Conservation (phyloP, 1,140 invertebrate genomes). For the Asobara japonica region DNA sequence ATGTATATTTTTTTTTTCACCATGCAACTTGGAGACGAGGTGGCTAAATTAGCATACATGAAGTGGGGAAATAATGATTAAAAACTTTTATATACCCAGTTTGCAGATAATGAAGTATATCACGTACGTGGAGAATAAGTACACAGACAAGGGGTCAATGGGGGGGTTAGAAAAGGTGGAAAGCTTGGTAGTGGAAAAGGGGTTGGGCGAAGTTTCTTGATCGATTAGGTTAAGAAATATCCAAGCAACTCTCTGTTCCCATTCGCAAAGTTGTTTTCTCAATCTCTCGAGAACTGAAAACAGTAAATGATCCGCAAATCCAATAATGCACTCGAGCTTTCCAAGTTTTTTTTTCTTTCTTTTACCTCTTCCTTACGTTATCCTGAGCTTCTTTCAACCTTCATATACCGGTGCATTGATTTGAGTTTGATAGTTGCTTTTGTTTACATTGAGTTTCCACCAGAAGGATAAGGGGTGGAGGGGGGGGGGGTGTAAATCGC, state of each 20-base stretch:
- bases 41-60: not conserved
- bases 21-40: not conserved
- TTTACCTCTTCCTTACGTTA: not conserved
- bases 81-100: not conserved
- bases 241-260: not conserved
- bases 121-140: not conserved
- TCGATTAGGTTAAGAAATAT: conserved; percentile 1
- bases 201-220: not conserved
- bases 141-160: not conserved
- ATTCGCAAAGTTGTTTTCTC: not conserved
- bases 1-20: not conserved
- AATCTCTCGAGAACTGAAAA: not conserved
- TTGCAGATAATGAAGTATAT: not conserved
- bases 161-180: too few relatives aligned
- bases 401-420: not conserved
- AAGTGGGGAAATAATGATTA: conserved; percentile 2
- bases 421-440: not conserved
- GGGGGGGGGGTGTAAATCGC: too few relatives aligned
- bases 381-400: not conserved
- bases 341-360: not conserved
- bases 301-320: not conserved
- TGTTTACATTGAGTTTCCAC: not conserved
- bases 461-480: not conserved
- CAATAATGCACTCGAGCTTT: not conserved
- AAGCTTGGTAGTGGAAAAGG: not conserved